Base-by-base conservation (phyloP, 2,797 vertebrate genomes). In the Falco rusticolus region DNA sequence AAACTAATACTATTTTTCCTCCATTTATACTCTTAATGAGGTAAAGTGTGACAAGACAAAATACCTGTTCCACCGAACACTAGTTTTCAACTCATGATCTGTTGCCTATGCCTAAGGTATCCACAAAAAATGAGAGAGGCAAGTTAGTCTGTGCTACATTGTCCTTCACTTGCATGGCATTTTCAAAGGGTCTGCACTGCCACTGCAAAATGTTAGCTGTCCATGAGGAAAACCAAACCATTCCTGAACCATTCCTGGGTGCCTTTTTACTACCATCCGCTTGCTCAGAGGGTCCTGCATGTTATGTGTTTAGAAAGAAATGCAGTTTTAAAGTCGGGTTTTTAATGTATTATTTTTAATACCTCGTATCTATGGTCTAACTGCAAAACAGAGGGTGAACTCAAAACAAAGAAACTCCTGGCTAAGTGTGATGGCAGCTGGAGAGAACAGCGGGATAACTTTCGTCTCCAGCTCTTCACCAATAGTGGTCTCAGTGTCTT, bases 321-420 rank as follows among this genome's bases (percentile, higher is more conserved):
- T 45, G 22, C 0, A 1, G 41, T 86, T 88, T 81, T 57, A 81
- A 85, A 70, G 28, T 43, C 0, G 0, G 0, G 3, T 14, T 93
- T 79, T 77, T 63, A 82, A 34, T 15, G 47, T 37, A 21, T 24
- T 1, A 15, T 34, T 85, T 79, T 79, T 50, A n/a, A 77, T 87
- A 79, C 5, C 5, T 69, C 31, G 5, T 41, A 31, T 61, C 14
- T 43, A 3, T 29, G 4, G 7, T 65, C n/a, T 54, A 65, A n/a
- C 28, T 63, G 39, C 24, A 69, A 69, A 90, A 72, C 0, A 2
- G 18, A 71, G 9, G 14, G 11, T 45, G 66, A 90, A 80, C 22
- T 50, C 29, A 61, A 88, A 82, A 17, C 16, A 50, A 48, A 77
- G 10, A 77, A 75, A 63, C 26, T 41, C 16, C 17, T 57, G 34